Evolutionary conservation across 2,113 vertebrate genomes (phyloP), one percentile per base, ranked within the genome.

Genomic region (Leptobrachium ailaonicum): DNA sequence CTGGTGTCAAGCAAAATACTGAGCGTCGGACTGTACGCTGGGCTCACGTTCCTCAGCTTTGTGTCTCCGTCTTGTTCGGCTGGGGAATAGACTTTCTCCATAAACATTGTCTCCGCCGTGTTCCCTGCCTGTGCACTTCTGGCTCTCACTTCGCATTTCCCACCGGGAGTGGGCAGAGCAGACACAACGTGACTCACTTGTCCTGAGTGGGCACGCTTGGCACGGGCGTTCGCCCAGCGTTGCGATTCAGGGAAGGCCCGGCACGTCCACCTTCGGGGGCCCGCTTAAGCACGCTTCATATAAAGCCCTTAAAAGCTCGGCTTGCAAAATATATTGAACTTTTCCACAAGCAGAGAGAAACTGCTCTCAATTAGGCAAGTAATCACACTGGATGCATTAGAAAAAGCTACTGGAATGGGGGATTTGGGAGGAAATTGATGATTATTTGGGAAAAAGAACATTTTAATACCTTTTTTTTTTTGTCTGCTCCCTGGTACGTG

Each of bases 101-200:
- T 78, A 71, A 71, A 78, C 76, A 73, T 32, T n/a, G 77, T 73
- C 58, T 70, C 14, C 69, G 40, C 13, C 44, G 47, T 8, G 47
- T 50, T 50, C 4, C 10, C 6, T 42, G 45, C 5, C 41, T 72
- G 8, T 44, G n/a, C 70, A 54, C 58, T n/a, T 50, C 77, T 79
- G 77, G 77, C 77, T 58, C 70, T 63, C 77, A 66, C 77, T 66
- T 66, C 13, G 40, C 9, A 40, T 6, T 66, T 50, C 77, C 77
- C 70, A 12, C 77, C 43, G 69, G 77, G 76, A 79, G 76, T 60
- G 45, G 58, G 69, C 60, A 66, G 60, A 40, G 69, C 62, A 3
- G 5, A 44, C 44, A 60, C 41, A 20, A 43, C 41, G 43, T 79
- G 77, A 79, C 13, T 79, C 70, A 79, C 9, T 3, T 45, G 43